Evolutionary conservation across 2,888 invertebrate genomes (phyloP).

Genomic region (Baronia brevicornis): DNA sequence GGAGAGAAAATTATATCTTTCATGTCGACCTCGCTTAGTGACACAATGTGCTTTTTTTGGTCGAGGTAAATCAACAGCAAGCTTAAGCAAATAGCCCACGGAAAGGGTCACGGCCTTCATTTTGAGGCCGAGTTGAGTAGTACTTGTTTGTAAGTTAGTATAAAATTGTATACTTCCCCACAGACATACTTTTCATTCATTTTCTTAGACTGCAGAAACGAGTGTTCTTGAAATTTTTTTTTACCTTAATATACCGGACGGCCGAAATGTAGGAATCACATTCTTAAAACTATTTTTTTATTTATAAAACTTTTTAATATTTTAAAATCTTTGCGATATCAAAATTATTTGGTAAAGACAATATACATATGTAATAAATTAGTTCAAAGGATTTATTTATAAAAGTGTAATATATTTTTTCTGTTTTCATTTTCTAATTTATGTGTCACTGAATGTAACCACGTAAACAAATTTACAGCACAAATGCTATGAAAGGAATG

Average conservation of each 20-base stretch:
- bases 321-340: too few relatives aligned
- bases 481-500: constrained; percentile 41
- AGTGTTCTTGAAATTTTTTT: constrained; percentile 1
- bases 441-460: constrained; percentile 2
- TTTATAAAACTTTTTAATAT: too few relatives aligned
- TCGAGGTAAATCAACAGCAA: constrained; percentile 51
- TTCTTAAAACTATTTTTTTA: too few relatives aligned
- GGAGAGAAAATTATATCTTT: constrained; percentile 52
- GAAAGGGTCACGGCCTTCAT: constrained; percentile 65
- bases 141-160: constrained; percentile 19
- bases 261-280: too few relatives aligned
- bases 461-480: constrained; percentile 26
- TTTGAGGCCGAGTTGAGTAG: constrained; percentile 34
- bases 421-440: too few relatives aligned
- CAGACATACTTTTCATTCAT: constrained; percentile 13
- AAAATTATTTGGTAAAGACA: too few relatives aligned
- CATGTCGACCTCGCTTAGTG: constrained; percentile 46
- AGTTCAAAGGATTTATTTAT: too few relatives aligned
- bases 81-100: constrained; percentile 57
- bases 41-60: constrained; percentile 67
- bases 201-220: constrained; percentile 11
- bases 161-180: constrained; percentile 12
- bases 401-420: too few relatives aligned
- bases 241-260: too few relatives aligned
- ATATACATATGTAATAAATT: too few relatives aligned